Evolutionary conservation across 1,140 invertebrate genomes (phyloP), one percentile per base, ranked within the genome.

Genomic region (Proales similis): DNA sequence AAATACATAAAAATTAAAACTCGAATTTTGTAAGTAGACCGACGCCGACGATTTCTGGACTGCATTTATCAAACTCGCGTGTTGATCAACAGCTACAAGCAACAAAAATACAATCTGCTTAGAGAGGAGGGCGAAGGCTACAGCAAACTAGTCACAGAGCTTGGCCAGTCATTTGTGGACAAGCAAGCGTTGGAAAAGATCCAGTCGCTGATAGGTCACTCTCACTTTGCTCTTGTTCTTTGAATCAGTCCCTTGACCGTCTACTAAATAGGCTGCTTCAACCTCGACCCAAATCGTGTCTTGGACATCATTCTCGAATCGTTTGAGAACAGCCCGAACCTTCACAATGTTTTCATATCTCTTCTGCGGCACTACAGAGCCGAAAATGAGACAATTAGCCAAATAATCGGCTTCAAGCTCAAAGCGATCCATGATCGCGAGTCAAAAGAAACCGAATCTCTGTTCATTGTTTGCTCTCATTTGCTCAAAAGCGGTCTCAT

Each of bases 51-150:
- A 20, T 20, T 45, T 32, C 48, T 6, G 36, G 48, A 48, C 12
- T 46, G 38, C 27, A 33, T 20, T 36, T 20, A 14, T 62, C 9
- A 24, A 3, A 33, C 32, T 66, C 24, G 49, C 66, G 53, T 26
- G 19, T 48, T 43, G 70, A 53, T 67, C 83, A 84, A 65, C 76
- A 96, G 91, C 75, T 99, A 97, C 74, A 98, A 98, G 74, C 95
- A 98, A 74, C 84, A 92, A 67, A 97, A 98, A 70, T 99, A 96
- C 74, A 99, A 99, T 79, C 80, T 99, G 63, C 88, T 96, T 70
- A 81, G 93, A 48, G 95, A 99, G 79, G 95, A 98, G 77, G 93
- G 86, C 79, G 95, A 99, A 82, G 95, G 95, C 3, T 99, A 93
- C 78, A 86, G 92, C 3, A 99, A 99, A 77, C 79, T 98, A 4